Percentiles rank a stretch among this genome's conserved stretches.
Evolutionary conservation across 2,113 vertebrate genomes (phyloP).

Genomic region (Dunckerocampus dactyliophorus): DNA sequence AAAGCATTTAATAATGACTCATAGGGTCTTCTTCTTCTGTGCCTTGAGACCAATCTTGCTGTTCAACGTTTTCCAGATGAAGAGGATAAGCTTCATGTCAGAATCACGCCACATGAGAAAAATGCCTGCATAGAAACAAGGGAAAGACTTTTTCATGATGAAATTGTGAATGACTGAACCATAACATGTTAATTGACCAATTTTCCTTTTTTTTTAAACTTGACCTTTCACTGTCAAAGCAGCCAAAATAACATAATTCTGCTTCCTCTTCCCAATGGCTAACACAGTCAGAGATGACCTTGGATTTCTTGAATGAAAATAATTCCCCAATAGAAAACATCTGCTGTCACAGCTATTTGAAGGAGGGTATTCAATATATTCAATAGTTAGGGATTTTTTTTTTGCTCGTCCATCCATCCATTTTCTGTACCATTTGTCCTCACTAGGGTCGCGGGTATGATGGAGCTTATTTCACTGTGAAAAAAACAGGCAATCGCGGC

Average conservation of each 20-base stretch:
- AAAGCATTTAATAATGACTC: constrained; percentile 18
- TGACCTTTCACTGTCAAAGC: constrained; percentile 50
- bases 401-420: too few species aligned
- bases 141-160: not conserved
- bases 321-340: constrained; percentile 25
- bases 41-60: not conserved
- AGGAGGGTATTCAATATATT: not conserved
- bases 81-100: not conserved
- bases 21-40: not conserved
- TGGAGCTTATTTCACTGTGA: too few species aligned
- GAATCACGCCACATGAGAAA: not conserved
- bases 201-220: constrained; percentile 19
- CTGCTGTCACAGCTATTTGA: not conserved
- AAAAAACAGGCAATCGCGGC: too few species aligned
- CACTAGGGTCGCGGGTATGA: too few species aligned
- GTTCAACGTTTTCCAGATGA: constrained; percentile 11
- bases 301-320: constrained; percentile 28
- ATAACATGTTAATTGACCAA: not conserved
- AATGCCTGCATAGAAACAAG: not conserved
- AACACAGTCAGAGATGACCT: constrained; percentile 41
- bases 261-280: constrained; percentile 44
- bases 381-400: not conserved
- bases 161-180: not conserved
- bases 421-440: too few species aligned
- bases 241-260: constrained; percentile 61